phyloP scores from a whole-genome alignment of 2,888 invertebrate species.

The Spicauda simplicius region DNA sequence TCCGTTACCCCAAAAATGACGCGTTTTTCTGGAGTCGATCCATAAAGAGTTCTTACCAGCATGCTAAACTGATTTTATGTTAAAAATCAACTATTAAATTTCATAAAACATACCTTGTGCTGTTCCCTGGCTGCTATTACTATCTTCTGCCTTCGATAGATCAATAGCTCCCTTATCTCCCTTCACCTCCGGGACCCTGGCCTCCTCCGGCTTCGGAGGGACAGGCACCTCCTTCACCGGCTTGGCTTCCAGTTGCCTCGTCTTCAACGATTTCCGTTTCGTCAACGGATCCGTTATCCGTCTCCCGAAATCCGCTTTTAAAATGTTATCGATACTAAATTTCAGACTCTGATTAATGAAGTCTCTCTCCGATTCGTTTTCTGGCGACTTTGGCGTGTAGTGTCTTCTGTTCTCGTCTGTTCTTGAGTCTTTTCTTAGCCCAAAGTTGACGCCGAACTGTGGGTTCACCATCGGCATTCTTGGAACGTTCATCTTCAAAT shows the following conservation, averaged over 20 bases:
- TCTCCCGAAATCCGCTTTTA: constrained; percentile 93
- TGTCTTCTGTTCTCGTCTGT: constrained; percentile 69
- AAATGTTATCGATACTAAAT: constrained; percentile 94
- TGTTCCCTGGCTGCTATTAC: constrained; percentile 72
- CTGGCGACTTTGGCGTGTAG: constrained; percentile 66
- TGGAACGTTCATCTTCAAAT: constrained; percentile 64
- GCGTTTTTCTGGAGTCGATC: too few species aligned
- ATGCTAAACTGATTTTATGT: too few species aligned
- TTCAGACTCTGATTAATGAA: constrained; percentile 87
- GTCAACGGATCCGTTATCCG: constrained; percentile 88
- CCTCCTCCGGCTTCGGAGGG: constrained; percentile 61
- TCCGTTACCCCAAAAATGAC: too few species aligned
- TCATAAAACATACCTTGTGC: constrained; percentile 70
- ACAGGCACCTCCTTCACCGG: constrained; percentile 62
- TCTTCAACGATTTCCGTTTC: constrained; percentile 81
- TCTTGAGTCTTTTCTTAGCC: constrained; percentile 54
- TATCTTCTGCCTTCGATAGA: constrained; percentile 75
- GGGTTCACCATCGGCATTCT: constrained; percentile 61
- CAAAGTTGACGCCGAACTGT: constrained; percentile 67
- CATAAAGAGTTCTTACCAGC: too few species aligned
- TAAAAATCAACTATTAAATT: too few species aligned
- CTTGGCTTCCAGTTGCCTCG: constrained; percentile 63
- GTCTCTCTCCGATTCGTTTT: constrained; percentile 69
- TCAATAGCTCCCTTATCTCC: constrained; percentile 76
- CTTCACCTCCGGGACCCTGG: constrained; percentile 72